phyloP scores from a whole-genome alignment of 2,888 invertebrate species.

The Trisateles emortualis region DNA sequence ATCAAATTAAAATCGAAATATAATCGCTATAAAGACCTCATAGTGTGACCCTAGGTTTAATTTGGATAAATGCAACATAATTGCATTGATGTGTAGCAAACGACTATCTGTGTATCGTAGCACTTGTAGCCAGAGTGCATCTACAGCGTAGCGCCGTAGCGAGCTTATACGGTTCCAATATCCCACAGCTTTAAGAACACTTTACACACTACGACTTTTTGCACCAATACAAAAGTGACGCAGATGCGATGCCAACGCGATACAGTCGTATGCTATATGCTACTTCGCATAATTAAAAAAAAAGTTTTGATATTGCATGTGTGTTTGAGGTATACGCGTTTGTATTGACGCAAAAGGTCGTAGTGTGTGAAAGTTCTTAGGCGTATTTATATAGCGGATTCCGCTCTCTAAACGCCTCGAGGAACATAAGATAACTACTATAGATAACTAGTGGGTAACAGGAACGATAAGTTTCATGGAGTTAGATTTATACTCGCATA shows the following conservation, averaged over 20 bases:
- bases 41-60: conserved; percentile 25
- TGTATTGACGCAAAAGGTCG: too few species aligned
- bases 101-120: conserved; percentile 35
- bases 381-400: too few species aligned
- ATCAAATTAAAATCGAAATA: too few species aligned
- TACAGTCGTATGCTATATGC: too few species aligned
- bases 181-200: conserved; percentile 65
- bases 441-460: conserved; percentile 7
- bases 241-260: too few species aligned
- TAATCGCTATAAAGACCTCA: conserved; percentile 3
- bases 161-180: conserved; percentile 52
- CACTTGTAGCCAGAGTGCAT: conserved; percentile 37
- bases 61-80: conserved; percentile 43
- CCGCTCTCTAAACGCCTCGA: conserved; percentile 19
- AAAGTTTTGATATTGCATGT: too few species aligned
- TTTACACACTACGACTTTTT: conserved; percentile 44
- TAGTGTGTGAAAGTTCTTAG: too few species aligned
- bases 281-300: too few species aligned
- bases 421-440: conserved; percentile 6
- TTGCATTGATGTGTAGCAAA: conserved; percentile 49
- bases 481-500: not conserved
- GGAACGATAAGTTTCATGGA: conserved; percentile 5
- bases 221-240: too few species aligned
- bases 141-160: conserved; percentile 41
- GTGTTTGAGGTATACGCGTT: too few species aligned